Evolutionary conservation across 2,113 vertebrate species (phyloP).

Genomic region (Enhydra lutris): DNA sequence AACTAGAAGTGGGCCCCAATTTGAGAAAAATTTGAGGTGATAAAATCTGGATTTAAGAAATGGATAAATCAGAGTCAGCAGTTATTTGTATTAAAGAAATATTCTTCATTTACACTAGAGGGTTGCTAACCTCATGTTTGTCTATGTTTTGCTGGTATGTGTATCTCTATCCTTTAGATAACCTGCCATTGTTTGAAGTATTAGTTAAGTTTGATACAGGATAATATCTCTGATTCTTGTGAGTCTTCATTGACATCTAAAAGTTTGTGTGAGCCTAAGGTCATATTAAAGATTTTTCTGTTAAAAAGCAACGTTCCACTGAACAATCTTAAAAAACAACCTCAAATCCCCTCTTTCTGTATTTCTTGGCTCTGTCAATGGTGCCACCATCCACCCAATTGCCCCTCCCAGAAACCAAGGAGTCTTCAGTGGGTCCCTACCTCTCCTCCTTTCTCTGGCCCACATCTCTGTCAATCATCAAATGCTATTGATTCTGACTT

Average conservation of each 20-base stretch:
- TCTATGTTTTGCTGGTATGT: background rate
- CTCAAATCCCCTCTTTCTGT: background rate
- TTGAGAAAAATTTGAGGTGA: background rate
- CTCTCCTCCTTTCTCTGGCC: background rate
- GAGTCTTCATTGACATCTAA: background rate
- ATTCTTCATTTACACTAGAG: background rate
- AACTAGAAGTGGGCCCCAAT: background rate
- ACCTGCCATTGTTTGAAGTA: background rate
- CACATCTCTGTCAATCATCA: background rate
- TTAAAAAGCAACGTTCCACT: background rate
- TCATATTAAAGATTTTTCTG: background rate
- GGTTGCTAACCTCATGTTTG: background rate
- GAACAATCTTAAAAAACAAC: slow-evolving; percentile 4
- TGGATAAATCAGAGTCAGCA: background rate
- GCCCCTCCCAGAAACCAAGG: background rate
- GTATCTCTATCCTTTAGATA: background rate
- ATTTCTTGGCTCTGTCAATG: background rate
- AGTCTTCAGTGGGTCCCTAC: background rate
- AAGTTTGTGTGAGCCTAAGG: background rate
- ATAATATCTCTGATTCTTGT: slow-evolving; percentile 6
- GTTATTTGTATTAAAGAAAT: background rate
- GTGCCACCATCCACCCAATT: background rate
- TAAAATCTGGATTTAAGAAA: slow-evolving; percentile 10
- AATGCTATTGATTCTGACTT: background rate
- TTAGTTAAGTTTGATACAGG: background rate